A percentile compares a stretch with the other conserved stretches of the same genome.
These are phyloP conservation scores for Protomyctophum bolini DNA, from an alignment of 2,113 vertebrate species.

Conservation along the genomic window DNA sequence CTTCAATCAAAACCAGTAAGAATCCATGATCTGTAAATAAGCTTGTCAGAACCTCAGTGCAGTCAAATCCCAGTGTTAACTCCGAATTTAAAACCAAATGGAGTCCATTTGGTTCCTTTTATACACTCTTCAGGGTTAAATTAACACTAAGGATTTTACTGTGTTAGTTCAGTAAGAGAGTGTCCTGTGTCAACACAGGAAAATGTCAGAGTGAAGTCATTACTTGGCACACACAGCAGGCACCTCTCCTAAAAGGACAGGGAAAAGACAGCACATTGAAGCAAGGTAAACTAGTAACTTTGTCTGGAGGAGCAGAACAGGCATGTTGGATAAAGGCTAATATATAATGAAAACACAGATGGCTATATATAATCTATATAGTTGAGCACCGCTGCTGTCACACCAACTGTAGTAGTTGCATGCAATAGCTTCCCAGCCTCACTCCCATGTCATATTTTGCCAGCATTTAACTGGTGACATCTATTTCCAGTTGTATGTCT, in stretches of 20 bases:
- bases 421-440: constrained; percentile 24
- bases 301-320: constrained; percentile 15
- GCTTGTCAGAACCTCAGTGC: constrained; percentile 43
- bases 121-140: too few relatives aligned
- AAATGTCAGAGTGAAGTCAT: constrained; percentile 68
- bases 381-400: neutral
- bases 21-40: neutral
- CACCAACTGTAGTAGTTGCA: neutral
- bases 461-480: constrained; percentile 28
- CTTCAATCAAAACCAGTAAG: constrained; percentile 6
- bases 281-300: constrained; percentile 12
- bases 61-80: too few relatives aligned
- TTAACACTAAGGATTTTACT: too few relatives aligned
- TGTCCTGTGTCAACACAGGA: constrained; percentile 57
- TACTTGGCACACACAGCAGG: constrained; percentile 43
- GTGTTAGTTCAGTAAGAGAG: constrained; percentile 11
- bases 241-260: constrained; percentile 34
- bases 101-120: too few relatives aligned
- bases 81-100: too few relatives aligned
- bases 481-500: too few relatives aligned
- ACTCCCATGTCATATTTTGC: constrained; percentile 15
- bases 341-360: constrained; percentile 7
- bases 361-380: constrained; percentile 4
- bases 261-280: constrained; percentile 27
- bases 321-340: neutral